Evolutionary conservation across 2,113 vertebrate species (phyloP), one percentile per base, ranked within the genome.

Genomic region (Coryphaenoides rupestris): DNA sequence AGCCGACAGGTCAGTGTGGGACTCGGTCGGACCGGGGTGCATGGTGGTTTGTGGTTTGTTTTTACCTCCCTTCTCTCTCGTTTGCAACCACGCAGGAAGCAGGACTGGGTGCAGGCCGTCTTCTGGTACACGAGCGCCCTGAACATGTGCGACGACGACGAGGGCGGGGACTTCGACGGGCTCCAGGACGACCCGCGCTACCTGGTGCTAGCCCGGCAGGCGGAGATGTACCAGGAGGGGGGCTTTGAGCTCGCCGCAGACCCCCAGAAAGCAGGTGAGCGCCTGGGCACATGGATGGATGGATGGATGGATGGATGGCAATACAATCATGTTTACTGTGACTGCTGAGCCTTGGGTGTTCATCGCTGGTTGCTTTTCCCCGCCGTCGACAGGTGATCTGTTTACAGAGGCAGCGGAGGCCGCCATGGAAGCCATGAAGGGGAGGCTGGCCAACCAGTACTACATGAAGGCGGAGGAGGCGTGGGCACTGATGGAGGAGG

Each of bases 401-500:
- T 99, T 95, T 78, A 99, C 94, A 5, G 93, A 94, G 82, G 97
- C 97, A 1, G 97, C 96, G 0, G 95, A 98, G 69, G 92, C 92
- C 0, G 97, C 97, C 0, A 99, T 92, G 90, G 94, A 92, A 56
- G 95, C 94, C 55, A 96, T 98, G 95, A 99, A 98, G 56, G 97
- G 97, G 57, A 89, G 95, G 12, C 78, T 98, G 68, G 96, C 97
- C 50, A 98, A 94, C 81, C 88, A 94, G 73, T 99, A 96, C 85
- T 99, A 98, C 75, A 84, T 96, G 86, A 96, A 95, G 82, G 96
- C 97, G 0, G 97, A 99, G 69, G 95, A 96, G 68, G 96, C 95
- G 54, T 99, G 96, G 96, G 90, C 93, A 0, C 77, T 93, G 70
- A 92, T 98, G 91, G 95, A 98, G 74, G 95, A 86, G 65, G 83